Base-by-base conservation (phyloP, 2,797 vertebrate genomes). In the Pelobates cultripes region DNA sequence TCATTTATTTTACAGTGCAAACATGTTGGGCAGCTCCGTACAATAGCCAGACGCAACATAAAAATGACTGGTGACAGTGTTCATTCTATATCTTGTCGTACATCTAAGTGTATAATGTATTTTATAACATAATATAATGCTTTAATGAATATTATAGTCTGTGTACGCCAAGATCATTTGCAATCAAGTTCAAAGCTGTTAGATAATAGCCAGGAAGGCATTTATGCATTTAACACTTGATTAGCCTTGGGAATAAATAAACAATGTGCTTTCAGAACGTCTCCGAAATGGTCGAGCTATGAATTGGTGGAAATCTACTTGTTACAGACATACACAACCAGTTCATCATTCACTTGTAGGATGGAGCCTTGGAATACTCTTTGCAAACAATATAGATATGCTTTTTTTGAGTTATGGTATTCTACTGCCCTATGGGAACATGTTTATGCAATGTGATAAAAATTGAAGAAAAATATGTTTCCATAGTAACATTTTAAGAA, bases 241-340 rank as follows among this genome's bases (percentile, higher is more conserved):
- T 91, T 85, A 88, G 87, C 87, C 86, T 85, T 88, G 86, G 89
- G 87, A 88, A 89, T 91, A 85, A 88, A 89, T 79, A 85, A 86
- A 83, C 89, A 89, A 86, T 84, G 85, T 87, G 90, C 91, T 85
- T 0, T 1, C 81, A 89, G 81, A 79, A 12, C n/a, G 63, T 41
- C 81, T 87, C 4, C 0, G 74, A 88, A 89, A 87, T 88, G 81
- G 87, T 79, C 80, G 85, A 51, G 81, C 64, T 84, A 88, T 88
- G 88, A 90, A 90, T 89, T 86, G 85, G 82, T 81, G 76, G 77
- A 85, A 88, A 80, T 85, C 81, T 87, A 86, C 87, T 87, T 84
- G 86, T 89, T 88, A 85, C 83, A 87, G 81, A 86, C 87, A 88
- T 88, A 86, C 88, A 88, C 45, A 85, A 85, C 87, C 86, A 85